Percentiles rank a stretch among this genome's conserved stretches.
phyloP scores from a whole-genome alignment of 2,888 invertebrate species.

The Strigamia maritima region DNA sequence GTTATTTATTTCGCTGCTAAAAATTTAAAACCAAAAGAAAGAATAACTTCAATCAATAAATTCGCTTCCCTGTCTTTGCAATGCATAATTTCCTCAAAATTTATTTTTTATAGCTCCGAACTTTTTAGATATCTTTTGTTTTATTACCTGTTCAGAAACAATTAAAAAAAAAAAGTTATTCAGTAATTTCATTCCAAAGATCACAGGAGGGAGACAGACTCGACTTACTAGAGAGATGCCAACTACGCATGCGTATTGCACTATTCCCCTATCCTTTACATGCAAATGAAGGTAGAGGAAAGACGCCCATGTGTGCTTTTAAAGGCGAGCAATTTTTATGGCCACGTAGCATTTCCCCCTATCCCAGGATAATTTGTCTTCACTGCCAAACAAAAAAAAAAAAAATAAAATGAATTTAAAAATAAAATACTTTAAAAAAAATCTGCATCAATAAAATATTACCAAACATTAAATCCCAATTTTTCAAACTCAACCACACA shows the following conservation, averaged over 20 bases:
- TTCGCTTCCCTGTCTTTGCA: too few species aligned
- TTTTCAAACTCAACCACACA: background rate
- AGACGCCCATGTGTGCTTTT: constrained; percentile 27
- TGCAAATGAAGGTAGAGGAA: constrained; percentile 17
- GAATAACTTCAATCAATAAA: too few species aligned
- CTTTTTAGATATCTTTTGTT: background rate
- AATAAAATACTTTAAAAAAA: constrained; percentile 8
- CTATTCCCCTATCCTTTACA: constrained; percentile 26
- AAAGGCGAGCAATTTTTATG: constrained; percentile 24
- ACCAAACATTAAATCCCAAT: constrained; percentile 14
- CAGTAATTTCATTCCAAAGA: background rate
- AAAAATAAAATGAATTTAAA: background rate
- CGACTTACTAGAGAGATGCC: background rate
- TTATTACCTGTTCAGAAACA: background rate
- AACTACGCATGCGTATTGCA: background rate
- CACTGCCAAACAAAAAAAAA: constrained; percentile 10
- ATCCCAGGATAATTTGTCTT: constrained; percentile 26
- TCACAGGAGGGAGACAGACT: background rate
- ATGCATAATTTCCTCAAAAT: background rate
- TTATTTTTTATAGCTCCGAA: background rate
- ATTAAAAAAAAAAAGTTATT: constrained; percentile 17
- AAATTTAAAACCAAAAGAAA: too few species aligned
- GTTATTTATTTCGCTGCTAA: too few species aligned
- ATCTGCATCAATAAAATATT: background rate
- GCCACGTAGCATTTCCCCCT: constrained; percentile 12